Base-by-base conservation (phyloP, 2,888 invertebrate species). In the Ectemnius continuus region DNA sequence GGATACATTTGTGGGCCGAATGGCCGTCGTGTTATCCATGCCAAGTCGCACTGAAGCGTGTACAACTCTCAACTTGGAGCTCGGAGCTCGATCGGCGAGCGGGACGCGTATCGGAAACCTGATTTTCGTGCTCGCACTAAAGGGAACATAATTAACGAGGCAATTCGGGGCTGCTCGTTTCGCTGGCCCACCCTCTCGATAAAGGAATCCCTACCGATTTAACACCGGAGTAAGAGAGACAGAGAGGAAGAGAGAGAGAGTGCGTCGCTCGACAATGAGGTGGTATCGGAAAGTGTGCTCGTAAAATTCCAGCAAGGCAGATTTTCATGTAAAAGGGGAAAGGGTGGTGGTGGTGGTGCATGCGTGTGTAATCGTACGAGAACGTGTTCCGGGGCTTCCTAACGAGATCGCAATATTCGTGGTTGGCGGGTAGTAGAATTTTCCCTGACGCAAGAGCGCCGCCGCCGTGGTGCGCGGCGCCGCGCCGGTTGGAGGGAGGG, bases 1-100 rank as follows among this genome's bases (percentile, higher is more conserved):
- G 57, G 73, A 75, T 36, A 36, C 68, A 73, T 64, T 68, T 48
- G 2, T 52, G 18, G 63, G 58, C 68, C 56, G 36, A 61, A 63
- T 57, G 71, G 57, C 64, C 67, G 67, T 57, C 57, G 18, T 64
- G 23, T 59, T 62, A 61, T 70, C 28, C 65, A 65, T 69, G 36
- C 36, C 36, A 36, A 36, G 36, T 36, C 36, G 36, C 36, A 36
- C 6, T 36, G 8, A 36, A 36, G 36, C 52, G 16, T 52, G 52
- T 13, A 52, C 23, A 23, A 23, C 36, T 52, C 16, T 52, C 16
- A 13, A 52, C 16, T 52, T 16, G 1, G n/a, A n/a, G 16, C 52
- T 52, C 6, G 1, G 1, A 4, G n/a, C 14, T 2, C 16, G 8
- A 14, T 52, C 52, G 16, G 52, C 52, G 5, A 36, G 36, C 36